Evolutionary conservation across 2,113 vertebrate species (phyloP), one percentile per base, ranked within the genome.

Genomic region (Datnioides undecimradiatus): DNA sequence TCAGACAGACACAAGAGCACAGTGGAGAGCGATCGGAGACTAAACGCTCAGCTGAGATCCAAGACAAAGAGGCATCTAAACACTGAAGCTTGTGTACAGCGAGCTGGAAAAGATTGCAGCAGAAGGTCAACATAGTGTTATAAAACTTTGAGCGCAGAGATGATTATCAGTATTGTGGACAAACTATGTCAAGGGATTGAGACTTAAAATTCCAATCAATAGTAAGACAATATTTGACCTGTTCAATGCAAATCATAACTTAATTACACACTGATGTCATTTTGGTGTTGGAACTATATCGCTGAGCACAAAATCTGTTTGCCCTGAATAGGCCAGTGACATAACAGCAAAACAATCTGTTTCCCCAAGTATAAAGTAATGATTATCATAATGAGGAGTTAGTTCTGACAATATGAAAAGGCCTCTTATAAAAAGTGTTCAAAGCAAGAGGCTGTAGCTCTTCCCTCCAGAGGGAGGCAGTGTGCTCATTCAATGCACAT

Each of bases 381-480:
- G 19, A 29, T 49, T 29, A 33, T 38, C n/a, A 65, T 73, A 3
- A 58, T 14, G 27, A 43, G 16, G 38, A 31, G 52, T 34, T 66
- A 25, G 45, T 72, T 14, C 25, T 73, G 40, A 27, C 29, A 60
- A 52, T 23, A 73, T 76, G n/a, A 64, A 62, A 67, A 64, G 25
- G n/a, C 29, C 57, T 40, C 52, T 33, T 34, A 49, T 41, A 76
- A 68, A 45, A 40, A 51, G 23, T 36, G 31, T 67, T 84, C 65
- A 74, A 76, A 69, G 74, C 11, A n/a, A 45, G 19, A 62, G 31
- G 70, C 63, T 77, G 73, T 84, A 17, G 45, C 69, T 66, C 11
- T 4, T 34, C 62, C 45, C 49, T 60, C 89, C 91, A 92, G 83
- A 69, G 46, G 92, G 89, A 85, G 90, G 90, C 88, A 88, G 88